These are phyloP conservation scores for Drosophila helvetica DNA, from an alignment of 2,888 invertebrate genomes.

Conservation along the genomic window DNA sequence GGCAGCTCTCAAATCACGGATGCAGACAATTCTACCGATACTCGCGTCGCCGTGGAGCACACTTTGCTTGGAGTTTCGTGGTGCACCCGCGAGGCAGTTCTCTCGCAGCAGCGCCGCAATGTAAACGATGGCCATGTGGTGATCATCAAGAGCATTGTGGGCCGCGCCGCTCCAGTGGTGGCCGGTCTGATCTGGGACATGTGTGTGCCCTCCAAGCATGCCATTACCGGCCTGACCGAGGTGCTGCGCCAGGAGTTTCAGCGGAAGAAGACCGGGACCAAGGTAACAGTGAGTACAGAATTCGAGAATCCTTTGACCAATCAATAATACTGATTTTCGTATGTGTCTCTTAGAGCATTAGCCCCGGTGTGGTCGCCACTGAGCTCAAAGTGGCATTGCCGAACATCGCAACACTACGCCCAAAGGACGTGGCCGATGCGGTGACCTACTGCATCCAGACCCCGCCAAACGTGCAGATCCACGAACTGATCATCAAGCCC, in stretches of 20 bases:
- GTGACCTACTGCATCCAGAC: slow-evolving; percentile 75
- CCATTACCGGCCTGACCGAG: slow-evolving; percentile 75
- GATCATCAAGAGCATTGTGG: slow-evolving; percentile 82
- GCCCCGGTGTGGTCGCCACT: slow-evolving; percentile 70
- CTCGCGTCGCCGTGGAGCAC: slow-evolving; percentile 82
- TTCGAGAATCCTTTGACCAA: too few species aligned
- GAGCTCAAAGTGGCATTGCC: slow-evolving; percentile 47
- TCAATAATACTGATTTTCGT: too few species aligned
- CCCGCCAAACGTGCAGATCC: slow-evolving; percentile 67
- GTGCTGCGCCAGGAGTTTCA: slow-evolving; percentile 79
- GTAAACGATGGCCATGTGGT: slow-evolving; percentile 84
- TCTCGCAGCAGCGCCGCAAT: slow-evolving; percentile 83
- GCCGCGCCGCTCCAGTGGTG: slow-evolving; percentile 66
- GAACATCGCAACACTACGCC: slow-evolving; percentile 45
- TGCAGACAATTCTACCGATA: slow-evolving; percentile 60
- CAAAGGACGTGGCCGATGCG: slow-evolving; percentile 75
- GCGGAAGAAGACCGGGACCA: slow-evolving; percentile 59
- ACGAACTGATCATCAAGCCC: slow-evolving; percentile 50
- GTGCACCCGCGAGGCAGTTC: slow-evolving; percentile 84
- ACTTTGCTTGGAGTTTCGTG: slow-evolving; percentile 84
- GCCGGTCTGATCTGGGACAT: slow-evolving; percentile 66
- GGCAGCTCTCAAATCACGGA: slow-evolving; percentile 18
- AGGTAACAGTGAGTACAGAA: slow-evolving; percentile 61
- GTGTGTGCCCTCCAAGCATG: slow-evolving; percentile 78
- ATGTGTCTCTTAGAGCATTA: slow-evolving; percentile 68